phyloP scores from a whole-genome alignment of 1,140 invertebrate species.

The Rhopalosiphum padi region DNA sequence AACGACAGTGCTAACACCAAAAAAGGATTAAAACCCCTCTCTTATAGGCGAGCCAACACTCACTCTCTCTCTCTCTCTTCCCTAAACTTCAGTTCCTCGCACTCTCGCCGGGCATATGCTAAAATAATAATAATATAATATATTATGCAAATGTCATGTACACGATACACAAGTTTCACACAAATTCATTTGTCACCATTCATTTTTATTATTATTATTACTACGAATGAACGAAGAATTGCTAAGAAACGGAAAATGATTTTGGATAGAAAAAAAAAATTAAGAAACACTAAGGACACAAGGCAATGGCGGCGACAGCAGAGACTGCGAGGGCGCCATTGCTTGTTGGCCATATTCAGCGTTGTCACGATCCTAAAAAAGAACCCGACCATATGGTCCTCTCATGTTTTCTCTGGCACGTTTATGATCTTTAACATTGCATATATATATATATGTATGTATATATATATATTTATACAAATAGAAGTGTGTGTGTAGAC shows the following conservation, averaged over 20 bases:
- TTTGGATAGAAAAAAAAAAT: slow-evolving; percentile 30
- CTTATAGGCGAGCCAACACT: not conserved
- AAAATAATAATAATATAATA: not conserved
- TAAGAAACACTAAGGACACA: slow-evolving; percentile 25
- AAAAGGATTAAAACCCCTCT: slow-evolving; percentile 34
- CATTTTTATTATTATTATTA: not conserved
- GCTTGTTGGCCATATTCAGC: slow-evolving; percentile 53
- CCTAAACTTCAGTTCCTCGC: not conserved
- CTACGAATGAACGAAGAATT: not conserved
- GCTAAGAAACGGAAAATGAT: not conserved
- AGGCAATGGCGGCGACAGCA: not conserved
- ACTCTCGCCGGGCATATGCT: not conserved
- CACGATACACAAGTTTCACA: not conserved
- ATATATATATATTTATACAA: not conserved
- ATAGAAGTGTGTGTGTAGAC: not conserved
- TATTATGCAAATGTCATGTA: slow-evolving; percentile 34
- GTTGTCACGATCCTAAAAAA: slow-evolving; percentile 58
- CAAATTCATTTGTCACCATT: slow-evolving; percentile 3
- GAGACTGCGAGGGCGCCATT: slow-evolving; percentile 53
- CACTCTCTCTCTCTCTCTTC: not conserved
- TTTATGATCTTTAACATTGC: slow-evolving; percentile 58
- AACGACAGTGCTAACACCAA: slow-evolving; percentile 11
- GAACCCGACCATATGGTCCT: slow-evolving; percentile 57
- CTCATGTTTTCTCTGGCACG: slow-evolving; percentile 57
- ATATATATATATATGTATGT: not conserved